phyloP scores from a whole-genome alignment of 2,888 invertebrate genomes.

The Polyommatus icarus region DNA sequence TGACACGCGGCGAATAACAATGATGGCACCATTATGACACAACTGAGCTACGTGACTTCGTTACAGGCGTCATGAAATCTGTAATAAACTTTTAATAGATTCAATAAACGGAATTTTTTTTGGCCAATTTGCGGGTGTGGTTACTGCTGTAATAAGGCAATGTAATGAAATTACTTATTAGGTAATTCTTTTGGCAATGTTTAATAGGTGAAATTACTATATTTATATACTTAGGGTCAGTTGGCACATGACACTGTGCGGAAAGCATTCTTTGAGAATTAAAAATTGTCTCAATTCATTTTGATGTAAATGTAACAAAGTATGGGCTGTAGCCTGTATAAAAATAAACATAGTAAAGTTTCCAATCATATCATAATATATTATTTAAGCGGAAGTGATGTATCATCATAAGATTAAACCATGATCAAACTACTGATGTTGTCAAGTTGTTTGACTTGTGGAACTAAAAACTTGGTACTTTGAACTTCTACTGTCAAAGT shows the following conservation, averaged over 20 bases:
- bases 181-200: no score
- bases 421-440: neutral
- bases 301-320: no score
- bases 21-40: slow-evolving; percentile 5
- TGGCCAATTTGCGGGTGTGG: neutral
- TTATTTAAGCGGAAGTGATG: neutral
- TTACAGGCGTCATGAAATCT: neutral
- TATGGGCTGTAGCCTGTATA: no score
- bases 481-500: neutral
- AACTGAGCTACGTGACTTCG: slow-evolving; percentile 9
- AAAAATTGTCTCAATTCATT: no score
- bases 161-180: no score
- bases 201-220: no score
- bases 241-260: no score
- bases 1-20: neutral
- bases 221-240: no score
- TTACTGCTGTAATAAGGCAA: neutral
- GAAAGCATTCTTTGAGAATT: no score
- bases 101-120: slow-evolving; percentile 9
- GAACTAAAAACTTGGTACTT: neutral
- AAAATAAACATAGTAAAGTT: neutral
- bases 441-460: neutral
- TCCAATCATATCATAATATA: neutral
- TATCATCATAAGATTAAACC: neutral
- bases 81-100: neutral